Evolutionary conservation across 2,888 invertebrate species (phyloP).

Genomic region (Ypsolopha sequella): DNA sequence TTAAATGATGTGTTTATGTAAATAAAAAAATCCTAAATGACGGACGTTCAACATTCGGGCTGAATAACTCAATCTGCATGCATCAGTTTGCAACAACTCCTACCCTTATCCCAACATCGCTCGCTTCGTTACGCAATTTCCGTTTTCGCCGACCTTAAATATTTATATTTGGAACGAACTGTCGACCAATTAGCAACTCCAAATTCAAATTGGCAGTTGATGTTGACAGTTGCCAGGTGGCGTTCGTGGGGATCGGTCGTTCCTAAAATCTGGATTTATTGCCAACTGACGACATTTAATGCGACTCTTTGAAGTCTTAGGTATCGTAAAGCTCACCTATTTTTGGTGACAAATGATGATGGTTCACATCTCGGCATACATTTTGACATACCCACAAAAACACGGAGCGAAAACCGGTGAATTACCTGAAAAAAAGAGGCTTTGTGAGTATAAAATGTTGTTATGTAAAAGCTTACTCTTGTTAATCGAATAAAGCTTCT

Average conservation of each 20-base stretch:
- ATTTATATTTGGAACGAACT: slow-evolving; percentile 48
- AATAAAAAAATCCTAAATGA: no score
- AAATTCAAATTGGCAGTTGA: slow-evolving; percentile 53
- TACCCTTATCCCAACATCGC: slow-evolving; percentile 1
- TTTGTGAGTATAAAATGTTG: background rate
- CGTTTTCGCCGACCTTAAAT: slow-evolving; percentile 28
- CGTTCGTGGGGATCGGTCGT: slow-evolving; percentile 27
- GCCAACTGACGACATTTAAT: slow-evolving; percentile 42
- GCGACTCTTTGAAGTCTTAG: slow-evolving; percentile 57
- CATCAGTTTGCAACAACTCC: background rate
- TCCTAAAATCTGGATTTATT: slow-evolving; percentile 38
- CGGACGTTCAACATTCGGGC: no score
- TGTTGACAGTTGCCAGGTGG: slow-evolving; percentile 58
- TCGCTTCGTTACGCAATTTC: slow-evolving; percentile 25
- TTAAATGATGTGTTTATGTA: no score
- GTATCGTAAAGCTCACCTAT: background rate
- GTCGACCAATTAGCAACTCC: slow-evolving; percentile 47
- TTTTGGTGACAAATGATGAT: background rate
- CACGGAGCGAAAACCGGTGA: background rate
- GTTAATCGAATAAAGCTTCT: slow-evolving; percentile 4
- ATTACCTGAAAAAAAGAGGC: slow-evolving; percentile 1
- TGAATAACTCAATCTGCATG: slow-evolving; percentile 12
- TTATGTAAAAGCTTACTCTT: background rate
- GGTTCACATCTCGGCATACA: background rate
- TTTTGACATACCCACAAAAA: background rate